Percentiles rank a stretch among this genome's conserved stretches.
Conservation (phyloP, 2,113 vertebrate species). For the Puffinus mauretanicus region DNA sequence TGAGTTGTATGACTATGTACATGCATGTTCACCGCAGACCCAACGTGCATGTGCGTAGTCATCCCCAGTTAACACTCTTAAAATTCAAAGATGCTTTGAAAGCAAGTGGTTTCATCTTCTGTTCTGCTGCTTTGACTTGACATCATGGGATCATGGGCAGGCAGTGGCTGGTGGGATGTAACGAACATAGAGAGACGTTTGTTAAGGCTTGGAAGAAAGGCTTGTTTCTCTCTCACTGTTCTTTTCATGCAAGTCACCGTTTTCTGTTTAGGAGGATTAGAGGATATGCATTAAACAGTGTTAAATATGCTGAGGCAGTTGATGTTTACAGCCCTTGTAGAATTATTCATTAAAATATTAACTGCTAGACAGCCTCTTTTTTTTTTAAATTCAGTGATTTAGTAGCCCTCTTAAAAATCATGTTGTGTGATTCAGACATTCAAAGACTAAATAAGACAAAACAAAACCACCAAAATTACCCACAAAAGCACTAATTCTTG, state of each 20-base stretch:
- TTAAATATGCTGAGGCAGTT: not conserved
- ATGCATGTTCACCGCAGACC: rapidly evolving
- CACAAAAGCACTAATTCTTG: not conserved
- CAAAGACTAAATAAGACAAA: not conserved
- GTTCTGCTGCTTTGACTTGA: not conserved
- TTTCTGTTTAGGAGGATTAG: not conserved
- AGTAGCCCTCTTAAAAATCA: not conserved
- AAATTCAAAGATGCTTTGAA: not conserved
- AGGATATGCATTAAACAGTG: conserved; percentile 24
- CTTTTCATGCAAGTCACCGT: not conserved
- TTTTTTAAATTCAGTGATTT: not conserved
- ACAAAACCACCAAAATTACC: not conserved
- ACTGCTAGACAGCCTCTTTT: not conserved
- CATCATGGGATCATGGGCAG: not conserved
- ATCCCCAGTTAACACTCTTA: not conserved
- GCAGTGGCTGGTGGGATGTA: not conserved
- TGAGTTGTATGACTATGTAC: not conserved
- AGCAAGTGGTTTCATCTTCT: not conserved
- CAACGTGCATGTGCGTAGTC: not conserved
- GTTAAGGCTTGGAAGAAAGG: not conserved
- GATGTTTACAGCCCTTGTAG: not conserved
- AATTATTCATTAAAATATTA: conserved; percentile 48
- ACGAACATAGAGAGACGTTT: not conserved
- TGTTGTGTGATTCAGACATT: not conserved
- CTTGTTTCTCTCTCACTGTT: not conserved